Conservation (phyloP, 2,888 invertebrate genomes). For the Schizaphis graminum region DNA sequence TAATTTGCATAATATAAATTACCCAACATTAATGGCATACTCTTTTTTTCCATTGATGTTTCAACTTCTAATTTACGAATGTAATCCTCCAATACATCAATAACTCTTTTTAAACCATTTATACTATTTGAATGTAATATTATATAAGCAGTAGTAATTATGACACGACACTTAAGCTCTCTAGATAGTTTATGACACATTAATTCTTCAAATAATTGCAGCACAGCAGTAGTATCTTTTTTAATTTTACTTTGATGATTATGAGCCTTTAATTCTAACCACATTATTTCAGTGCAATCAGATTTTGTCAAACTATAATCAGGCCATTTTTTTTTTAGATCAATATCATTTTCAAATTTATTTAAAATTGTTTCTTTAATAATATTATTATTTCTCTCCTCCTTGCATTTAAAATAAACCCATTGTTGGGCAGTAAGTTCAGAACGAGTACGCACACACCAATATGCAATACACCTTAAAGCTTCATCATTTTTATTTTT, state of each 20-base stretch:
- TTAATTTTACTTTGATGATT: conserved; percentile 49
- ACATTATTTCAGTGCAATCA: conserved; percentile 54
- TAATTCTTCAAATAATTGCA: conserved; percentile 56
- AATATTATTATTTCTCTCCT: conserved; percentile 40
- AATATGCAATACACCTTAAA: conserved; percentile 57
- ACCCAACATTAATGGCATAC: conserved; percentile 44
- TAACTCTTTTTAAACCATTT: conserved; percentile 46
- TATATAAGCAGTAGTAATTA: conserved; percentile 53
- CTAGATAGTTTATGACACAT: conserved; percentile 33
- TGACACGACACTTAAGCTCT: conserved; percentile 42
- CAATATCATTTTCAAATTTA: conserved; percentile 19
- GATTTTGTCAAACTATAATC: conserved; percentile 16
- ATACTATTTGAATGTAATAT: conserved; percentile 56
- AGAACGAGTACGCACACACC: conserved; percentile 52
- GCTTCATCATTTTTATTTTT: conserved; percentile 44
- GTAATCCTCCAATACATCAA: conserved; percentile 35
- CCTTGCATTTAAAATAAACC: conserved; percentile 59
- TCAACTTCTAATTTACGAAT: conserved; percentile 47
- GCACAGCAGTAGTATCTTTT: conserved; percentile 37
- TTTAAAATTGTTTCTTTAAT: conserved; percentile 54
- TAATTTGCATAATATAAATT: conserved; percentile 57
- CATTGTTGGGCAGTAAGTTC: conserved; percentile 59
- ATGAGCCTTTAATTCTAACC: conserved; percentile 61
- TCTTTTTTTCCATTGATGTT: conserved; percentile 9
- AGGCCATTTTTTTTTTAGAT: conserved; percentile 44